Percentiles rank a stretch among this genome's conserved stretches.
phyloP scores from a whole-genome alignment of 2,113 vertebrate species.

The Lampris megalopsis region DNA sequence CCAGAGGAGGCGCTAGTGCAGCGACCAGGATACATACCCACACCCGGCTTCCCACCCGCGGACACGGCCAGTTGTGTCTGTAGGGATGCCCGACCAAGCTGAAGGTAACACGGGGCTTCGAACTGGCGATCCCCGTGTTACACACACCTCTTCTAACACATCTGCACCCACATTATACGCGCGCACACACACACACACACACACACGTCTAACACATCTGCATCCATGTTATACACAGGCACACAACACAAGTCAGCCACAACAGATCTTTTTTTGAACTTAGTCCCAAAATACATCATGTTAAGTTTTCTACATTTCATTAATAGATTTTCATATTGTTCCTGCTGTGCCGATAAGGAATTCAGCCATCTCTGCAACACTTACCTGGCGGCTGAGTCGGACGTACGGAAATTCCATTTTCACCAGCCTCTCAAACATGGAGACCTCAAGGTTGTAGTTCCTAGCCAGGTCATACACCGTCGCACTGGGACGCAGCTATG shows the following conservation, averaged over 20 bases:
- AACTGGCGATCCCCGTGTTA: too few species aligned
- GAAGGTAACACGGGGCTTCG: too few species aligned
- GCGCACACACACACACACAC: not conserved
- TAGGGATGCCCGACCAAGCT: too few species aligned
- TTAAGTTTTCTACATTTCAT: not conserved
- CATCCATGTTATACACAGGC: not conserved
- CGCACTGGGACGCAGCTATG: conserved; percentile 90
- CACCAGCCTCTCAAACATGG: conserved; percentile 95
- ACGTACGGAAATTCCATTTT: conserved; percentile 89
- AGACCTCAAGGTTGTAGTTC: conserved; percentile 93
- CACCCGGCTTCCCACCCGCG: too few species aligned
- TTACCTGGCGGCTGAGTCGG: conserved; percentile 92
- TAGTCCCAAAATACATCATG: not conserved
- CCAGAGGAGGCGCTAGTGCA: too few species aligned
- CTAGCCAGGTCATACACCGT: conserved; percentile 94
- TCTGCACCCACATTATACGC: too few species aligned
- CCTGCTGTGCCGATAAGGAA: not conserved
- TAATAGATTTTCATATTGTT: not conserved
- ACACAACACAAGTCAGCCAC: not conserved
- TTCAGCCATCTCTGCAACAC: conserved; percentile 14
- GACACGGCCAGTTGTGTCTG: too few species aligned
- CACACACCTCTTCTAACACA: too few species aligned
- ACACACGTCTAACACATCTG: not conserved
- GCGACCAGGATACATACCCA: too few species aligned
- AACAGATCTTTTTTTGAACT: not conserved